Percentiles rank a stretch among this genome's conserved stretches.
These are phyloP conservation scores for Drosophila robusta DNA, from an alignment of 2,888 invertebrate genomes.

Conservation along the genomic window DNA sequence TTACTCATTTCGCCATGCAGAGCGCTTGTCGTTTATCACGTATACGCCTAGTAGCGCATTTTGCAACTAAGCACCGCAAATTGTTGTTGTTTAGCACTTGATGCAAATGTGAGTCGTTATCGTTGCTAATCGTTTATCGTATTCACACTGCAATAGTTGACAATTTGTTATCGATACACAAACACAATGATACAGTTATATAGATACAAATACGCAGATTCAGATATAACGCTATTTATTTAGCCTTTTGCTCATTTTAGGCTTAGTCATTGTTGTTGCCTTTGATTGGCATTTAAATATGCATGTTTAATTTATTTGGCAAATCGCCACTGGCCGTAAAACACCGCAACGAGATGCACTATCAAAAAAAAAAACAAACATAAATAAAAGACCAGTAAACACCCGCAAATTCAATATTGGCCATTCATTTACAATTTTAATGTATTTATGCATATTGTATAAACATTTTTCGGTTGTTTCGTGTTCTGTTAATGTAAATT, in stretches of 20 bases:
- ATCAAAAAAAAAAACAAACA: neutral
- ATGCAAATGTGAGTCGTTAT: conserved; percentile 13
- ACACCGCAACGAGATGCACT: neutral
- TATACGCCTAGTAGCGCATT: conserved; percentile 69
- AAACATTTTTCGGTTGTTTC: conserved; percentile 39
- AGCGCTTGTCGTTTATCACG: conserved; percentile 50
- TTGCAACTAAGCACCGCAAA: conserved; percentile 26
- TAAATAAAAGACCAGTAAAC: conserved; percentile 7
- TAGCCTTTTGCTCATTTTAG: conserved; percentile 21
- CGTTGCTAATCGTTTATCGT: conserved; percentile 15
- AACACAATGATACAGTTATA: neutral
- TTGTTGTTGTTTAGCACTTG: conserved; percentile 29
- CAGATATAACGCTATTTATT: conserved; percentile 5
- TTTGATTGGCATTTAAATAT: conserved; percentile 56
- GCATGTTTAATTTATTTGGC: conserved; percentile 66
- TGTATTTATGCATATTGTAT: conserved; percentile 47
- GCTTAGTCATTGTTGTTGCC: neutral
- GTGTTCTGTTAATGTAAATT: conserved; percentile 58
- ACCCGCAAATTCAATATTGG: conserved; percentile 60
- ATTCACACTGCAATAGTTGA: conserved; percentile 26
- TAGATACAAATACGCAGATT: conserved; percentile 2
- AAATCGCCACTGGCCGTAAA: conserved; percentile 30
- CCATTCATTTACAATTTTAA: conserved; percentile 43
- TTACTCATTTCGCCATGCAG: conserved; percentile 65
- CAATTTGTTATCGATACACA: conserved; percentile 38